Evolutionary conservation across 2,888 invertebrate species (phyloP), one percentile per base, ranked within the genome.

Genomic region (Diabrotica balteata): DNA sequence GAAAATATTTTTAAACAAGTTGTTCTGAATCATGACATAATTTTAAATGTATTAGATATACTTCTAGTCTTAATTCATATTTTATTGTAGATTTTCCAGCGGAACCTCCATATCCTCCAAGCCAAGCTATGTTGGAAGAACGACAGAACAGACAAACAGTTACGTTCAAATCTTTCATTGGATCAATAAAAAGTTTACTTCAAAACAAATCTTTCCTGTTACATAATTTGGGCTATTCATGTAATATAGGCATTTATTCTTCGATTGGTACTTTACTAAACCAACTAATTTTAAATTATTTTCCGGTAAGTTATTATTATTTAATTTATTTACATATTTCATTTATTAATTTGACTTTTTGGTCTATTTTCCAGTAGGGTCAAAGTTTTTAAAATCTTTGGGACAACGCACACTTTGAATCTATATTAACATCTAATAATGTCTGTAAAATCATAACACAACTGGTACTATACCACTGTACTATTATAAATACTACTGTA

Each of bases 191-290:
- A 84, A 88, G 90, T 75, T 88, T 98, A 51, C 79, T 93, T 72
- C 89, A 88, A 54, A 95, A 96, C 84, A 85, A 87, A 50, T 91
- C 93, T 79, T 97, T 95, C 82, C 84, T 94, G 42, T 84, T 96
- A 46, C 88, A 96, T 44, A 87, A 94, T 62, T 80, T 94, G 61
- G 93, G 95, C 6, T 97, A 96, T 80, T 96, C 96, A 1, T 90
- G 97, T 77, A 97, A 96, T 84, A 94, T 96, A 11, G 97, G 97
- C 1, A 93, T 93, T 8, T 98, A 96, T 85, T 97, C 97, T 81
- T 97, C 96, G 45, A 93, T 98, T 75, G 96, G 96, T 2, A 98
- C 98, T 0, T 88, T 97, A 53, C 89, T 98, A 57, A 96, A 95
- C 83, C 92, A 92, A 84, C 90, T 96, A 78, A 89, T 98, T 22